Base-by-base conservation (phyloP, 2,888 invertebrate genomes). In the Scaptomyza flava region DNA sequence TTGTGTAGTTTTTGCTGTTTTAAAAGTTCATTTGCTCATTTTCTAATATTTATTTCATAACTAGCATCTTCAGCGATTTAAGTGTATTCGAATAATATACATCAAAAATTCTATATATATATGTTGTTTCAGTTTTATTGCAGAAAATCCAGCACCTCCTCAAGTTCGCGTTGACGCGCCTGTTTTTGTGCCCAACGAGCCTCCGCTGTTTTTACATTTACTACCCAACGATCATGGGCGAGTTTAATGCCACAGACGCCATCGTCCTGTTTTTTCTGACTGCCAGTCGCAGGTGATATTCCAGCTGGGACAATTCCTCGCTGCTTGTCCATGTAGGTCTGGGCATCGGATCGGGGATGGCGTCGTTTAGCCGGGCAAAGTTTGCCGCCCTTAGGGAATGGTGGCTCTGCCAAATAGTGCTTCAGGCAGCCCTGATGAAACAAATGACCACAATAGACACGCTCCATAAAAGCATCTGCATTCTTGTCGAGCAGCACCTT, bases 111-210 rank as follows among this genome's bases (percentile, higher is more conserved):
- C 63, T 70, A 47, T 6, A 20, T 31, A 33, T 33, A 11, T 23
- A 34, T 8, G 7, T 20, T 12, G 17, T 48, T 20, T 6, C 23
- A 36, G 20, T 41, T 17, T 70, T 89, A 94, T 79, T 94, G 93
- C 72, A 95, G 93, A 90, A 96, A 96, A 81, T 96, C 96, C 2
- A 94, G 93, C 8, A 96, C 96, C 92, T 96, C 96, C 47, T 95
- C 94, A 17, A 96, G 91, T 89, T 96, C 96, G 68, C 96, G 92
- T 78, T 94, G 93, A 59, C 95, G 93, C 3, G 96, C 96, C 90
- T 96, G 95, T 84, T 95, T 94, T 87, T 96, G 96, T 2, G 96
- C 96, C 96, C 96, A 96, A 50, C 96, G 93, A 50, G 94, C 94
- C 91, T 96, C 96, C 0, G 95, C 95, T 34, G 95, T 91, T 86